These are phyloP conservation scores for Sylvietta virens DNA, from an alignment of 2,113 vertebrate genomes.

Conservation along the genomic window DNA sequence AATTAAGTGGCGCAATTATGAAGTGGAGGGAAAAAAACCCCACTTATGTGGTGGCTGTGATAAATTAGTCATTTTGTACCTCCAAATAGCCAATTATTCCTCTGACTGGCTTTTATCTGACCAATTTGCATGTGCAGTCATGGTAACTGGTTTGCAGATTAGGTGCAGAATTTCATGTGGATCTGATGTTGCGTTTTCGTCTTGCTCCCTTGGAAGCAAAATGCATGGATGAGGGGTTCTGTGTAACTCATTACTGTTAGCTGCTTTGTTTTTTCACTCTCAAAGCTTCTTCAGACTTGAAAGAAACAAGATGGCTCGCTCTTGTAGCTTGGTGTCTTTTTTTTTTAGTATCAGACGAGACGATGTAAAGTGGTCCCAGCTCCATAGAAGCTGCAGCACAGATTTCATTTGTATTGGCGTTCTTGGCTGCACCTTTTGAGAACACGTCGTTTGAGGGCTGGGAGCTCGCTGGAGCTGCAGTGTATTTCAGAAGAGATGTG, in stretches of 20 bases:
- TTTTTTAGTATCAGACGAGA: not conserved
- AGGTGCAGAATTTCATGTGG: slow-evolving; percentile 27
- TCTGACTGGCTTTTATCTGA: slow-evolving; percentile 61
- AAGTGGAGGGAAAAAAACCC: not conserved
- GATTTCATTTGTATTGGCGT: not conserved
- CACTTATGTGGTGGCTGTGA: slow-evolving; percentile 41
- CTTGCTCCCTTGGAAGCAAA: slow-evolving; percentile 5
- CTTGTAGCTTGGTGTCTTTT: not conserved
- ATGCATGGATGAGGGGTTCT: not conserved
- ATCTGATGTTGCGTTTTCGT: slow-evolving; percentile 18
- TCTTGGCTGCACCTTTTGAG: not conserved
- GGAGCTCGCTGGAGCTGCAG: not conserved
- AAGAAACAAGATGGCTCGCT: slow-evolving; percentile 5
- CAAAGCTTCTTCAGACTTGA: not conserved
- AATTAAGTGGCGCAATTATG: slow-evolving; percentile 22
- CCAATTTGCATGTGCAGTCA: slow-evolving; percentile 66
- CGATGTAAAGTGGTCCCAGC: not conserved
- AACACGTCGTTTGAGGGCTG: not conserved
- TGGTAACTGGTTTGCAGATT: slow-evolving; percentile 62
- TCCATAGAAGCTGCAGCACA: not conserved
- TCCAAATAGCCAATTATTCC: slow-evolving; percentile 61
- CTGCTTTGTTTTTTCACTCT: not conserved
- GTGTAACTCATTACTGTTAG: not conserved
- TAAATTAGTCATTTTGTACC: slow-evolving; percentile 61
- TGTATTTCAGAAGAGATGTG: not conserved